phyloP scores from a whole-genome alignment of 2,888 invertebrate genomes.

The Tachystola acroxantha region DNA sequence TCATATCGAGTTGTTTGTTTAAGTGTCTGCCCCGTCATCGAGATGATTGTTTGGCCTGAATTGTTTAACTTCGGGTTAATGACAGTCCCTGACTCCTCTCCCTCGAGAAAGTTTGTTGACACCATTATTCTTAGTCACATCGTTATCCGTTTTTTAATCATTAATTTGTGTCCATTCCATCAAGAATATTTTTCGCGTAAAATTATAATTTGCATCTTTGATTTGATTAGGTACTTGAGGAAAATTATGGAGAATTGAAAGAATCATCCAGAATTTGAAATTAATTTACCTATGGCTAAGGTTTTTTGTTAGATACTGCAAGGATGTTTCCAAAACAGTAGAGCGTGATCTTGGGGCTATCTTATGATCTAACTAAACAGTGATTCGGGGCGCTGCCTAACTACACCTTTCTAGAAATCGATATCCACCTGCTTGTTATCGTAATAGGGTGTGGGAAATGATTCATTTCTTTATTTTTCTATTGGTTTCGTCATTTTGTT shows the following conservation, averaged over 20 bases:
- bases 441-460: background rate
- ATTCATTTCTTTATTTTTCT: background rate
- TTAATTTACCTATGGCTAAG: no score
- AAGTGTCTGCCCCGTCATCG: conserved; percentile 43
- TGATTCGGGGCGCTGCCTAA: conserved; percentile 12
- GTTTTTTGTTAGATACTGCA: conserved; percentile 16
- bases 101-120: conserved; percentile 46
- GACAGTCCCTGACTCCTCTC: conserved; percentile 60
- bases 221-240: background rate
- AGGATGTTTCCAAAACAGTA: conserved; percentile 43
- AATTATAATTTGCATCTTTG: background rate
- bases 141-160: conserved; percentile 22
- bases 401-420: conserved; percentile 31
- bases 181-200: background rate
- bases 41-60: conserved; percentile 55
- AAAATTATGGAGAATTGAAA: no score
- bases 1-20: conserved; percentile 41
- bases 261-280: no score
- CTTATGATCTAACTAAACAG: conserved; percentile 5
- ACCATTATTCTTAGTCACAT: conserved; percentile 28
- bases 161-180: conserved; percentile 13
- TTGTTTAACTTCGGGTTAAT: conserved; percentile 59
- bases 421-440: conserved; percentile 14
- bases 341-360: conserved; percentile 33
- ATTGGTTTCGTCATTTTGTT: no score